phyloP scores from a whole-genome alignment of 2,797 vertebrate species.

The Linurgus olivaceus region DNA sequence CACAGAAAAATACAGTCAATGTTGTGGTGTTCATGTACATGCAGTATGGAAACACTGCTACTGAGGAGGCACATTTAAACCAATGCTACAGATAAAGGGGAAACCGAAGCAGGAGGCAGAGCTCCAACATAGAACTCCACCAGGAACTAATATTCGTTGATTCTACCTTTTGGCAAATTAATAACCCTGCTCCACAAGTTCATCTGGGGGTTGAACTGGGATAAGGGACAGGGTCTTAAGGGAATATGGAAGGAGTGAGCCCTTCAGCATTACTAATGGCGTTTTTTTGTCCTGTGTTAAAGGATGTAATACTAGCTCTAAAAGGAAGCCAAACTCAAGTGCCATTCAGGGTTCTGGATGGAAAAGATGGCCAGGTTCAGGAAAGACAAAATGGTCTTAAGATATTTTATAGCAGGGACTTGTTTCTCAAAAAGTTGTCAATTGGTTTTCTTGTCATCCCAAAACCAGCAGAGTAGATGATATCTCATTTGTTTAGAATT shows the following conservation, averaged over 20 bases:
- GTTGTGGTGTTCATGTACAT: background rate
- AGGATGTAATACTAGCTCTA: background rate
- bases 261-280: background rate
- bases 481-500: background rate
- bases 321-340: background rate
- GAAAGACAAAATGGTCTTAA: background rate
- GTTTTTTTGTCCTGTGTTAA: background rate
- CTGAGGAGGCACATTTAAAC: background rate
- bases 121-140: background rate
- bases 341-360: background rate
- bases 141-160: background rate
- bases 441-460: background rate
- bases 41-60: background rate
- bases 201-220: background rate
- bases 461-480: background rate
- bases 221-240: background rate
- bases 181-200: background rate
- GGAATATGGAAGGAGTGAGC: background rate
- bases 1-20: background rate
- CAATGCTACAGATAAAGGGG: background rate
- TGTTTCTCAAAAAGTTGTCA: background rate
- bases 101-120: background rate
- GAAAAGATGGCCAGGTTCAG: background rate
- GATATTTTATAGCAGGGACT: background rate
- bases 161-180: background rate